These are phyloP conservation scores for Plumapathes pennacea DNA, from an alignment of 92 coral and sea anemone species.

Conservation along the genomic window DNA sequence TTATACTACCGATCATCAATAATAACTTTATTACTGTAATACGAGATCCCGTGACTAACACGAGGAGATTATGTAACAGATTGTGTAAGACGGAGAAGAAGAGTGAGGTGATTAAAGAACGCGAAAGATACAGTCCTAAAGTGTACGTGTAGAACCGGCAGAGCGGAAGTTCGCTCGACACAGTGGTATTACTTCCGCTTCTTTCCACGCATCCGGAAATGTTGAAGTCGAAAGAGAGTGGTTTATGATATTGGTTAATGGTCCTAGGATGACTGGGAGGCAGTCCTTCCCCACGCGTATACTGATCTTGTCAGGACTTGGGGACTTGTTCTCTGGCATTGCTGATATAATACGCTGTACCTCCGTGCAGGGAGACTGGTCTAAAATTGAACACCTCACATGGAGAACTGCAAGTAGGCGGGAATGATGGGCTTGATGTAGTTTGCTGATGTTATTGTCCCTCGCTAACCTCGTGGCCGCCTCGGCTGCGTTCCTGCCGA, in stretches of 20 bases:
- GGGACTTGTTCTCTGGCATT: constrained; percentile 40
- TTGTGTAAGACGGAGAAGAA: too few species aligned
- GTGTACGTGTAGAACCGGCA: too few species aligned
- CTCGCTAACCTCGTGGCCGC: constrained; percentile 19
- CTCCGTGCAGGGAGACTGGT: constrained; percentile 21
- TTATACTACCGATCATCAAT: too few species aligned
- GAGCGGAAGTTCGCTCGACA: too few species aligned
- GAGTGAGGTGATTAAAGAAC: too few species aligned
- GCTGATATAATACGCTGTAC: constrained; percentile 21
- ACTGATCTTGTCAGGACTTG: constrained; percentile 46
- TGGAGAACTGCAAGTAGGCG: not conserved
- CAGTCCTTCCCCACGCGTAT: constrained; percentile 28
- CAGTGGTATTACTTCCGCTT: too few species aligned
- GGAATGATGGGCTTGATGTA: not conserved
- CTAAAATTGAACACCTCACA: constrained; percentile 24
- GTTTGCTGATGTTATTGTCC: constrained; percentile 34
- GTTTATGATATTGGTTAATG: constrained; percentile 31
- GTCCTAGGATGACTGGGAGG: constrained; percentile 34
- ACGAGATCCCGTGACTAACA: too few species aligned
- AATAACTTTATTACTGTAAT: too few species aligned
- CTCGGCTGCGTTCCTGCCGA: constrained; percentile 36
- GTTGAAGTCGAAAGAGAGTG: constrained; percentile 2
- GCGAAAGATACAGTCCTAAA: too few species aligned
- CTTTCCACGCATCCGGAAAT: constrained; percentile 22
- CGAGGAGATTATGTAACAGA: too few species aligned